Conservation (phyloP, 2,113 vertebrate genomes). For the Rhinogobius similis region DNA sequence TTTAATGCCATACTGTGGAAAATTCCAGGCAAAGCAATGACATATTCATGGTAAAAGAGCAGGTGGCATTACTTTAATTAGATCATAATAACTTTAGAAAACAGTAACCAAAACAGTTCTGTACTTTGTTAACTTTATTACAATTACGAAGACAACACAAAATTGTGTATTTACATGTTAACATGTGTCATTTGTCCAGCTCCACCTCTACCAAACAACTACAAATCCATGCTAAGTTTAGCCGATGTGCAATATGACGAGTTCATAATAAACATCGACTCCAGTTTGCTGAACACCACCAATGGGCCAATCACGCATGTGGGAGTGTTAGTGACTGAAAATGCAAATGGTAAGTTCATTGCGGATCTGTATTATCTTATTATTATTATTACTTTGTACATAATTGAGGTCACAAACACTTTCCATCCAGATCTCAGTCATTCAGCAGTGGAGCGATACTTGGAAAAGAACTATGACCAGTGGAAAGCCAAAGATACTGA, state of each 20-base stretch:
- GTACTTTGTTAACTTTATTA: too few species aligned
- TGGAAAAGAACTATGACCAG: conserved; percentile 40
- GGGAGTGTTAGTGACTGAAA: conserved; percentile 80
- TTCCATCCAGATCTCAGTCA: too few species aligned
- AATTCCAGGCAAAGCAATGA: too few species aligned
- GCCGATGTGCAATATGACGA: accelerated
- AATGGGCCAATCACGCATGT: conserved; percentile 80
- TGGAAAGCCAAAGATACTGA: not conserved
- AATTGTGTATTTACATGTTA: not conserved
- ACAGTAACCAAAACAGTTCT: too few species aligned
- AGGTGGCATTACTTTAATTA: too few species aligned
- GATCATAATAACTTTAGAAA: too few species aligned
- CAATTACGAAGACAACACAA: not conserved
- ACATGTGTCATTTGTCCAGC: conserved; percentile 65
- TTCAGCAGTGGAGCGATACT: not conserved
- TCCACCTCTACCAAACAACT: conserved; percentile 59
- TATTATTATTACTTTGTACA: not conserved
- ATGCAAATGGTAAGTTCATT: conserved; percentile 34
- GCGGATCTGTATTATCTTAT: not conserved
- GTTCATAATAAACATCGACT: conserved; percentile 42
- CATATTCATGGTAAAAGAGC: too few species aligned
- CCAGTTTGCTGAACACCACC: conserved; percentile 56
- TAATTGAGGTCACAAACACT: not conserved
- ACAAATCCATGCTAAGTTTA: accelerated
- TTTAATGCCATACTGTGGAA: too few species aligned